These are phyloP conservation scores for Potorous gilbertii DNA, from an alignment of 2,797 vertebrate genomes.

Conservation along the genomic window DNA sequence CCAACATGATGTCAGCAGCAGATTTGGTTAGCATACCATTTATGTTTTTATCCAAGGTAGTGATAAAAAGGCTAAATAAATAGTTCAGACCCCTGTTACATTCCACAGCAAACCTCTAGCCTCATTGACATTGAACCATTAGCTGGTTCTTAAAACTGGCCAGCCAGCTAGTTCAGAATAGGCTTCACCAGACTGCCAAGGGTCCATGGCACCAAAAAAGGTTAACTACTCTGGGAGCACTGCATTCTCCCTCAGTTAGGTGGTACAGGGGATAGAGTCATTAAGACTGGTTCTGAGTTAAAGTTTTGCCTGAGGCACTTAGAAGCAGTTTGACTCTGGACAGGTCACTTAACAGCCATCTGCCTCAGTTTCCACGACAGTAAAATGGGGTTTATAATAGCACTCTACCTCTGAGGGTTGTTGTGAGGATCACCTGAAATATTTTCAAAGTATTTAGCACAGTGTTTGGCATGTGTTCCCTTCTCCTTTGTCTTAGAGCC, in stretches of 20 bases:
- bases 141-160: background rate
- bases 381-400: conserved; percentile 32
- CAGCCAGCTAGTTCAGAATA: background rate
- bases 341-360: background rate
- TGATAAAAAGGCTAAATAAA: background rate
- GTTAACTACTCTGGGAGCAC: background rate
- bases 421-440: conserved; percentile 38
- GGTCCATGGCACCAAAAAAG: background rate
- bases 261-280: background rate
- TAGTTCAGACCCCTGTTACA: background rate
- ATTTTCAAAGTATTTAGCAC: conserved; percentile 21
- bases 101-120: background rate
- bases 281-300: background rate
- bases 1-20: background rate
- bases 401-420: background rate
- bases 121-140: background rate
- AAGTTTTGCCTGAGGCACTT: background rate
- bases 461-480: background rate
- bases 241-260: background rate
- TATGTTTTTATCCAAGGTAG: background rate
- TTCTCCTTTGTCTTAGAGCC: background rate
- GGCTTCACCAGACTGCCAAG: background rate
- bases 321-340: background rate
- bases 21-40: background rate
- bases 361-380: conserved; percentile 22